Percentiles rank a stretch among this genome's conserved stretches.
These are phyloP conservation scores for Pachypanchax playfairii DNA, from an alignment of 2,113 vertebrate genomes.

Conservation along the genomic window DNA sequence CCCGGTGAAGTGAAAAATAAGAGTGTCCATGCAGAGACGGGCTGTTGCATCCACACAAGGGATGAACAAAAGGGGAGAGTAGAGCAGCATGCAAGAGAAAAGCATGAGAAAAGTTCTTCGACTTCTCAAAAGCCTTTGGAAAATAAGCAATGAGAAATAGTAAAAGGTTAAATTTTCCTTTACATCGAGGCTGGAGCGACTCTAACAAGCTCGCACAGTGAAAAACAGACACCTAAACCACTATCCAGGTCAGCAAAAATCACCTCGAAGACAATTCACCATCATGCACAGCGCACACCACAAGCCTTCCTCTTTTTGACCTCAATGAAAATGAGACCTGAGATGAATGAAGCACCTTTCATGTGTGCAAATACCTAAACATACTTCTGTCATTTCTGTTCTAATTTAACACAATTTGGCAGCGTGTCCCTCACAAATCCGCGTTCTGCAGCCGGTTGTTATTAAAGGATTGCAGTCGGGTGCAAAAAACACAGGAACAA, in stretches of 20 bases:
- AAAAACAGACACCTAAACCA: constrained; percentile 19
- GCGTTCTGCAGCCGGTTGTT: constrained; percentile 45
- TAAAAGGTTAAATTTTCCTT: constrained; percentile 49
- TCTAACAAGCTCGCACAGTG: constrained; percentile 15
- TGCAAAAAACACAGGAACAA: constrained; percentile 38
- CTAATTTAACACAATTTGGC: constrained; percentile 45
- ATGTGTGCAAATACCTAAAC: too few relatives aligned
- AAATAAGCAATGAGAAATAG: constrained; percentile 18
- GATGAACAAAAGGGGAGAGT: constrained; percentile 65
- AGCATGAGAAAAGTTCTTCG: constrained; percentile 14
- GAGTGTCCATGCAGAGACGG: constrained; percentile 36
- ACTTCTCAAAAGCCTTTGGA: not conserved
- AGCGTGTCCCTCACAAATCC: constrained; percentile 44
- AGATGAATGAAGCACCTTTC: constrained; percentile 25
- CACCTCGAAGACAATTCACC: constrained; percentile 19
- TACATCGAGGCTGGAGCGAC: too few relatives aligned
- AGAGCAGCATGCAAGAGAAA: too few relatives aligned
- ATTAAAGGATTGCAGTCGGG: constrained; percentile 55
- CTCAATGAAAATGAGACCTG: constrained; percentile 18
- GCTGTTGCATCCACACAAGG: constrained; percentile 28
- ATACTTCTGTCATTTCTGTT: constrained; percentile 13
- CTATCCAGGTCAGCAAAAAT: constrained; percentile 63
- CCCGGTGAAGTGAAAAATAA: constrained; percentile 26
- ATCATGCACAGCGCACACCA: not conserved
- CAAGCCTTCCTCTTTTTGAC: not conserved